Conservation (phyloP, 2,797 vertebrate species). For the Enteromius unitaeniatus region DNA sequence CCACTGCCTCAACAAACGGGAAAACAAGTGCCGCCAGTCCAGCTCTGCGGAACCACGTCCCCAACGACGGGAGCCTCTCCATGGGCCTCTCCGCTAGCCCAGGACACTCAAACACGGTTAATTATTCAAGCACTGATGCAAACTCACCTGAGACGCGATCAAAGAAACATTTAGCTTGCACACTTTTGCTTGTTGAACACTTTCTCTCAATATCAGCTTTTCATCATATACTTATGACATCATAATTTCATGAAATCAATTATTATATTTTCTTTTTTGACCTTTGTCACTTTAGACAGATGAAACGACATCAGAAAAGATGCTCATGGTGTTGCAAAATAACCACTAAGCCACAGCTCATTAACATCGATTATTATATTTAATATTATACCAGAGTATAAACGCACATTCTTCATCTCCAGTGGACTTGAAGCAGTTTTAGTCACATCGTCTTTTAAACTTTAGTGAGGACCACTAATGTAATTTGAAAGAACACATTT, state of each 20-base stretch:
- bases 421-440: slow-evolving; percentile 23
- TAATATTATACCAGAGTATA: background rate
- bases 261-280: background rate
- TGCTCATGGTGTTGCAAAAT: background rate
- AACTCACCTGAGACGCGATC: slow-evolving; percentile 54
- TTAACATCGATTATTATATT: background rate
- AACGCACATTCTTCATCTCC: background rate
- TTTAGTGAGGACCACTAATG: slow-evolving; percentile 46
- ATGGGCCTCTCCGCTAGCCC: slow-evolving; percentile 23
- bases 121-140: slow-evolving; percentile 57
- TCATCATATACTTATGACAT: background rate
- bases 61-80: background rate
- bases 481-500: slow-evolving; percentile 55
- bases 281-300: background rate
- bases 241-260: background rate
- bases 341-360: background rate
- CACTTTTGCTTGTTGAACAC: background rate
- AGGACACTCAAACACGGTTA: slow-evolving; percentile 36
- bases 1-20: slow-evolving; percentile 43
- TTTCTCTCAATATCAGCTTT: background rate
- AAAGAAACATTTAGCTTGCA: slow-evolving; percentile 44
- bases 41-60: slow-evolving; percentile 31
- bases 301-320: background rate
- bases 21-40: slow-evolving; percentile 45
- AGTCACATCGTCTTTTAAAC: slow-evolving; percentile 34